Conservation (phyloP, 2,888 invertebrate genomes). For the Heliconius sara region DNA sequence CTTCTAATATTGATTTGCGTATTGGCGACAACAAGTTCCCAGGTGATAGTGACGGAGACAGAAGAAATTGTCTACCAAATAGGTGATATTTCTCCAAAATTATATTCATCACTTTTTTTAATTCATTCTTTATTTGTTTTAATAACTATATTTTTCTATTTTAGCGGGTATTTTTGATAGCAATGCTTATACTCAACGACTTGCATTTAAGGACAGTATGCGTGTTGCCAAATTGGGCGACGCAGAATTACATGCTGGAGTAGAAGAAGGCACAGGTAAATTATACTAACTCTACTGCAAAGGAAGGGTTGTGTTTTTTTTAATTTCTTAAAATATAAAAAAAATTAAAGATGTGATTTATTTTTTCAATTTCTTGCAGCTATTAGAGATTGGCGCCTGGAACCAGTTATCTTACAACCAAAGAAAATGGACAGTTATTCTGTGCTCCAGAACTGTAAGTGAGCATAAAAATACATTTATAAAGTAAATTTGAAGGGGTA, state of each 20-base stretch:
- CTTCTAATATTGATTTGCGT: conserved; percentile 36
- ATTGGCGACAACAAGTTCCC: conserved; percentile 57
- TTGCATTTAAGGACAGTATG: conserved; percentile 73
- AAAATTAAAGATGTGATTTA: background rate
- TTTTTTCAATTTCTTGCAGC: conserved; percentile 38
- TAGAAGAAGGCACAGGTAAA: conserved; percentile 42
- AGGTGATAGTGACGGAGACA: conserved; percentile 56
- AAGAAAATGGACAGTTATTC: conserved; percentile 68
- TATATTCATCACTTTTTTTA: background rate
- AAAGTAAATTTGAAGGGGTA: background rate
- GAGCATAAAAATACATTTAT: background rate
- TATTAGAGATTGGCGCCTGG: conserved; percentile 54
- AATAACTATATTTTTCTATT: conserved; percentile 19
- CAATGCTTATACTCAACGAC: conserved; percentile 55
- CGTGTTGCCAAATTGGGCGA: conserved; percentile 56
- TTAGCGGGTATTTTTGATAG: conserved; percentile 71
- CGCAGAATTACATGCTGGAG: conserved; percentile 42
- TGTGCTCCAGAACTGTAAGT: conserved; percentile 71
- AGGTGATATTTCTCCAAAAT: conserved; percentile 54
- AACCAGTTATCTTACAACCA: conserved; percentile 61
- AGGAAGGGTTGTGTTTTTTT: background rate
- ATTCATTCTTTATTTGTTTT: background rate
- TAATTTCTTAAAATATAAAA: background rate
- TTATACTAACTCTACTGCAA: background rate
- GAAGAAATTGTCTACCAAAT: conserved; percentile 63